Evolutionary conservation across 1,140 invertebrate genomes (phyloP).

Genomic region (Cydia pomonella): DNA sequence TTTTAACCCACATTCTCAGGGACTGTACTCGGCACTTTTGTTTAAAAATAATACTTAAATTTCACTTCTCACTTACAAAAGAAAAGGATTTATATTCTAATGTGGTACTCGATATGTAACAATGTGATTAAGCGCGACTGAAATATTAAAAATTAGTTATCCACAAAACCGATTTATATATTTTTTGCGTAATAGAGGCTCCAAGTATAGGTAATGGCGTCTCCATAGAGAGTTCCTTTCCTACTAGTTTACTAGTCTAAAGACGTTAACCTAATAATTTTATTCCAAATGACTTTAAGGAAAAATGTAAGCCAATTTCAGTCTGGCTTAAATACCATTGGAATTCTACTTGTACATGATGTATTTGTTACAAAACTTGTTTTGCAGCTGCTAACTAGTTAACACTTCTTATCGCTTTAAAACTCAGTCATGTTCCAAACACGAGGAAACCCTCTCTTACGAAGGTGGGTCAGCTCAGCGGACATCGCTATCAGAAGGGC

Average conservation of each 20-base stretch:
- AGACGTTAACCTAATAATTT: too few relatives aligned
- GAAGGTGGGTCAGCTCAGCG: slow-evolving; percentile 9
- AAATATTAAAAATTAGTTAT: too few relatives aligned
- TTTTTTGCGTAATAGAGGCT: too few relatives aligned
- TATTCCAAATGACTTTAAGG: too few relatives aligned
- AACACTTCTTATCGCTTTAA: neutral
- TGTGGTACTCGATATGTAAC: too few relatives aligned
- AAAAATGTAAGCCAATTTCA: too few relatives aligned
- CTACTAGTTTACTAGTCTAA: neutral
- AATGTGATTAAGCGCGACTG: too few relatives aligned
- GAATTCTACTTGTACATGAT: neutral
- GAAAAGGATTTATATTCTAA: too few relatives aligned
- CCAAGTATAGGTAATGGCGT: too few relatives aligned
- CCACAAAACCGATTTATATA: too few relatives aligned
- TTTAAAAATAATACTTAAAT: neutral
- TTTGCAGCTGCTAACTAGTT: neutral
- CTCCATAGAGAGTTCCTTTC: neutral
- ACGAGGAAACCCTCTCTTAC: neutral
- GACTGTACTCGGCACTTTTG: neutral
- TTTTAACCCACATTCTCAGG: slow-evolving; percentile 4
- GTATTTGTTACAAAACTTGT: neutral
- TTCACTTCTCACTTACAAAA: too few relatives aligned
- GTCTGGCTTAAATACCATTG: too few relatives aligned
- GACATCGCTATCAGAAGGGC: neutral
- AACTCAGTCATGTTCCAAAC: neutral